Percentiles rank a stretch among this genome's conserved stretches.
Conservation (phyloP, 1,140 invertebrate genomes). For the Trachelipus rathkii region DNA sequence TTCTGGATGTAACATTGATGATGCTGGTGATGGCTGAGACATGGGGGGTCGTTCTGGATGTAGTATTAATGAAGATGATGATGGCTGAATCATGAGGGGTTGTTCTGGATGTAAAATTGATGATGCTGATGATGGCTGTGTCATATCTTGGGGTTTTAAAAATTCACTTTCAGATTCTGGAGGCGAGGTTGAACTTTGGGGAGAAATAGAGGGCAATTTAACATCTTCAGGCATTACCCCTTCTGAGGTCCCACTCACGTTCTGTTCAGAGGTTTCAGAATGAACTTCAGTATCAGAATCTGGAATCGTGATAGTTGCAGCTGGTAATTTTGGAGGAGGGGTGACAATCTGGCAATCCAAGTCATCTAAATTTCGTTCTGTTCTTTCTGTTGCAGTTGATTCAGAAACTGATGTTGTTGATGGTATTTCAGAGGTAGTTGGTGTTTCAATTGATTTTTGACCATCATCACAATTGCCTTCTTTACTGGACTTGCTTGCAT, state of each 20-base stretch:
- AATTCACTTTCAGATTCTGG: not conserved
- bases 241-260: not conserved
- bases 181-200: not conserved
- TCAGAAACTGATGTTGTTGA: not conserved
- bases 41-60: not conserved
- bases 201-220: not conserved
- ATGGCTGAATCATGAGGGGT: too few relatives aligned
- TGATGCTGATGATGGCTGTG: not conserved
- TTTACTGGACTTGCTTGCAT: not conserved
- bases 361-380: conserved; percentile 4
- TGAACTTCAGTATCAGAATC: conserved; percentile 41
- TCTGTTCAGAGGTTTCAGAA: conserved; percentile 12
- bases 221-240: not conserved
- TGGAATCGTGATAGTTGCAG: conserved; percentile 44
- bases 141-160: not conserved
- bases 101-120: not conserved
- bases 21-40: too few relatives aligned
- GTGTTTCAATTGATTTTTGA: not conserved
- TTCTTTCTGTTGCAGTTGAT: too few relatives aligned
- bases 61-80: not conserved
- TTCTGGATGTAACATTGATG: not conserved
- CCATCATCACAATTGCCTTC: not conserved
- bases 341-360: conserved; percentile 43
- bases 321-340: conserved; percentile 38
- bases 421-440: not conserved